These are phyloP conservation scores for Neoaliturus tenellus DNA, from an alignment of 2,888 invertebrate genomes.

Conservation along the genomic window DNA sequence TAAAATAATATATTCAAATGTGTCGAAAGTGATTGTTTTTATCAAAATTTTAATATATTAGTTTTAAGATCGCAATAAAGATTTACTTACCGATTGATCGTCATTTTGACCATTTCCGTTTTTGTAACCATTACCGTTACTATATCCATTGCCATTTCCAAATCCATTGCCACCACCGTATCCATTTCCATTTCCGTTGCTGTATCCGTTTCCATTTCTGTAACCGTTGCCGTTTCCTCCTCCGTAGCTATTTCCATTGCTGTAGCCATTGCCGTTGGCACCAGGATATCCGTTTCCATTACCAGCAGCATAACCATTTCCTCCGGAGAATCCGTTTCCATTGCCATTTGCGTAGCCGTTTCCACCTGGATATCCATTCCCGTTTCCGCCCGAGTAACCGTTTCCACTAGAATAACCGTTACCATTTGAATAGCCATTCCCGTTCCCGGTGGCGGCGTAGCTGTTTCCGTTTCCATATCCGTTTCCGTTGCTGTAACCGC, in stretches of 20 bases:
- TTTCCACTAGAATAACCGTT: conserved; percentile 21
- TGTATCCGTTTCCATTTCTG: conserved; percentile 60
- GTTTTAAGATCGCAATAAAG: neutral
- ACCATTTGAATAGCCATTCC: conserved; percentile 35
- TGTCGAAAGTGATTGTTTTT: too few species aligned
- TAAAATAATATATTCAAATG: too few species aligned
- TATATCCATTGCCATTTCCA: conserved; percentile 17
- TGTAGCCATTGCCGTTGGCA: conserved; percentile 19
- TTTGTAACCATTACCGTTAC: conserved; percentile 46
- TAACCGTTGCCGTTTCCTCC: conserved; percentile 38
- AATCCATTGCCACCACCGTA: neutral
- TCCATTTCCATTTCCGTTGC: conserved; percentile 28
- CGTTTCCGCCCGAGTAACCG: conserved; percentile 17
- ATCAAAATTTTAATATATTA: neutral
- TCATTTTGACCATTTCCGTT: conserved; percentile 35
- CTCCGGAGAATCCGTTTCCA: conserved; percentile 50
- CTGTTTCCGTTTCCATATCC: conserved; percentile 42
- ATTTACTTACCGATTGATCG: conserved; percentile 56
- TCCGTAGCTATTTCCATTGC: conserved; percentile 8
- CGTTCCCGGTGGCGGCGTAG: conserved; percentile 8
- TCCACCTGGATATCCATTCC: conserved; percentile 50
- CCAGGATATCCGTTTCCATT: conserved; percentile 41
- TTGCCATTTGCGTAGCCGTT: conserved; percentile 23
- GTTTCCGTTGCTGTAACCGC: conserved; percentile 43
- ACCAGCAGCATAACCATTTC: neutral